phyloP scores from a whole-genome alignment of 1,140 invertebrate genomes.

The Thaumatotibia leucotreta region DNA sequence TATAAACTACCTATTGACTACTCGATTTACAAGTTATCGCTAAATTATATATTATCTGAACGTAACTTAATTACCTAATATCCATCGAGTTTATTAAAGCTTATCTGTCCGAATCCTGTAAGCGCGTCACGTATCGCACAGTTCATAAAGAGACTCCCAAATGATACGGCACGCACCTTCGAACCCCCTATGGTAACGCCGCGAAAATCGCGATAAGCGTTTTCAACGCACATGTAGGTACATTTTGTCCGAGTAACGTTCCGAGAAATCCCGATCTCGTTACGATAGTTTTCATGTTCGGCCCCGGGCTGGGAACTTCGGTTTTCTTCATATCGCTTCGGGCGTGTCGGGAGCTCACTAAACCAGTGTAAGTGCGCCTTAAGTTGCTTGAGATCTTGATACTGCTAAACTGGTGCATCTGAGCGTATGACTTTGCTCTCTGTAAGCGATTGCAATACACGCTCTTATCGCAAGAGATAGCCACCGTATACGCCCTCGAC shows the following conservation, averaged over 20 bases:
- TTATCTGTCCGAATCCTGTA: not conserved
- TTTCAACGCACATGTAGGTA: slow-evolving; percentile 21
- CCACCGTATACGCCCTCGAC: not conserved
- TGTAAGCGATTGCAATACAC: not conserved
- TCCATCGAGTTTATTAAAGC: not conserved
- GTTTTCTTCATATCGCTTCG: not conserved
- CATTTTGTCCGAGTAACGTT: slow-evolving; percentile 36
- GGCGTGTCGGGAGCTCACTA: not conserved
- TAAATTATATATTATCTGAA: not conserved
- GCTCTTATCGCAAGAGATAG: slow-evolving; percentile 44
- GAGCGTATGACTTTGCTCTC: not conserved
- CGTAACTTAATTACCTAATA: not conserved
- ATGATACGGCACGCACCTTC: not conserved
- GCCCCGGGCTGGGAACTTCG: slow-evolving; percentile 29
- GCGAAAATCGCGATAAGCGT: slow-evolving; percentile 45
- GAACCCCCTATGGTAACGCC: slow-evolving; percentile 7
- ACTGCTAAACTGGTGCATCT: not conserved
- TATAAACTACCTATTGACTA: too few species aligned
- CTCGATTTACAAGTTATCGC: too few species aligned
- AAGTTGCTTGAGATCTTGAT: not conserved
- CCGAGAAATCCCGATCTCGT: slow-evolving; percentile 56
- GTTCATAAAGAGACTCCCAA: not conserved
- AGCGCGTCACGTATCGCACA: not conserved
- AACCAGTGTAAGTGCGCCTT: not conserved
- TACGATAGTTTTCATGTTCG: slow-evolving; percentile 59